A percentile compares a stretch with the other conserved stretches of the same genome.
phyloP scores from a whole-genome alignment of 2,797 vertebrate genomes.

The Microhierax caerulescens region DNA sequence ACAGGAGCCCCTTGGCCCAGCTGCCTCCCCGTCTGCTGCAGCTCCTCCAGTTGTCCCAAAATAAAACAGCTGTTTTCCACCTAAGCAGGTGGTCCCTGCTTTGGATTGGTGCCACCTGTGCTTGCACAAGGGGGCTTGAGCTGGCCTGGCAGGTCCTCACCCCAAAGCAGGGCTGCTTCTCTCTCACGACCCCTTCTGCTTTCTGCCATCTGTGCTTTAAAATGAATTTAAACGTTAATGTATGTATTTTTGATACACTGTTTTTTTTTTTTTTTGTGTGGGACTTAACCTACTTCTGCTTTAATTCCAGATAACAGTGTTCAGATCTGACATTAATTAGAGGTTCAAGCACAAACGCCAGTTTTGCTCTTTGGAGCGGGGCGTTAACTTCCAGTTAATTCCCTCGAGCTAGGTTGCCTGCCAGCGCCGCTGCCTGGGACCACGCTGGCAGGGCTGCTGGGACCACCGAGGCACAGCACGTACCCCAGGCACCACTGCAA shows the following conservation, averaged over 20 bases:
- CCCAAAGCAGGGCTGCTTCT: neutral
- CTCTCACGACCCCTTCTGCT: neutral
- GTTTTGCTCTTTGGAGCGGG: neutral
- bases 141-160: neutral
- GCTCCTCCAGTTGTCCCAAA: neutral
- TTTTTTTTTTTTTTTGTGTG: neutral
- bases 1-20: neutral
- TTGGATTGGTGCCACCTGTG: rapidly evolving
- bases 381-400: neutral
- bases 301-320: neutral
- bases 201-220: neutral
- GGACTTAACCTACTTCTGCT: neutral
- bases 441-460: neutral
- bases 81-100: rapidly evolving
- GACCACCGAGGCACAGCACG: neutral
- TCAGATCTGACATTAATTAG: neutral
- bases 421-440: neutral
- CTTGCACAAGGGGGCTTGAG: neutral
- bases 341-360: neutral
- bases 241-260: rapidly evolving
- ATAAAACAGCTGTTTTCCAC: neutral
- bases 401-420: neutral
- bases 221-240: neutral
- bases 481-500: neutral
- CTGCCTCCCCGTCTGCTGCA: rapidly evolving